Base-by-base conservation (phyloP, 1,140 invertebrate genomes). In the Gonatopus flavifemur region DNA sequence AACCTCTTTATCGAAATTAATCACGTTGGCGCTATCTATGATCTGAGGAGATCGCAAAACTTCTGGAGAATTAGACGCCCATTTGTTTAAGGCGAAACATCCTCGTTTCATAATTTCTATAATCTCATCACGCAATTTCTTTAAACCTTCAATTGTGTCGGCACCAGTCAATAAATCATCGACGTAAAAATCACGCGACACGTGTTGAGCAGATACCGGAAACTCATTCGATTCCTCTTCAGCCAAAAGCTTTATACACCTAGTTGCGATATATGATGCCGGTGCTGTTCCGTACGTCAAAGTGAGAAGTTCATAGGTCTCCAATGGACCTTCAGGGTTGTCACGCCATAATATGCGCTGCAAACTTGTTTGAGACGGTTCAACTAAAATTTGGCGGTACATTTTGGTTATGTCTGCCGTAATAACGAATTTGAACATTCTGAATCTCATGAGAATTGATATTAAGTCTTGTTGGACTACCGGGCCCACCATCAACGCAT, bases 61-160 rank as follows among this genome's bases (percentile, higher is more conserved):
- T 2, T 52, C 51, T 28, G 47, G 33, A 16, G 47, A 40, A 42
- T 75, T 74, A 20, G 66, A 65, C 6, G 37, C 15, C 63, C 64
- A 75, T 58, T 75, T 69, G 20, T 69, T 25, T 15, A 77, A 39
- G 18, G 61, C 42, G 32, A 73, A 61, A 13, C 64, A 59, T 15
- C 54, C 69, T 21, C 28, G 30, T 19, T 59, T 44, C 8, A 66
- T 25, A 24, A 59, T 38, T 72, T 74, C 5, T 49, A 53, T 46
- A 19, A 65, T 22, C 21, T 61, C 43, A 9, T 49, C 32, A 13
- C 37, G 16, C 1, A 58, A 8, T 33, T 25, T 1, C 28, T 36
- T 9, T 13, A 46, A 43, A 19, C 39, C 22, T 38, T 50, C 13
- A 15, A 33, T 9, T 13, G 7, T 13, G 10, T 33, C 5, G 5